These are phyloP conservation scores for Copsychus sechellarum DNA, from an alignment of 2,113 vertebrate genomes.

Conservation along the genomic window DNA sequence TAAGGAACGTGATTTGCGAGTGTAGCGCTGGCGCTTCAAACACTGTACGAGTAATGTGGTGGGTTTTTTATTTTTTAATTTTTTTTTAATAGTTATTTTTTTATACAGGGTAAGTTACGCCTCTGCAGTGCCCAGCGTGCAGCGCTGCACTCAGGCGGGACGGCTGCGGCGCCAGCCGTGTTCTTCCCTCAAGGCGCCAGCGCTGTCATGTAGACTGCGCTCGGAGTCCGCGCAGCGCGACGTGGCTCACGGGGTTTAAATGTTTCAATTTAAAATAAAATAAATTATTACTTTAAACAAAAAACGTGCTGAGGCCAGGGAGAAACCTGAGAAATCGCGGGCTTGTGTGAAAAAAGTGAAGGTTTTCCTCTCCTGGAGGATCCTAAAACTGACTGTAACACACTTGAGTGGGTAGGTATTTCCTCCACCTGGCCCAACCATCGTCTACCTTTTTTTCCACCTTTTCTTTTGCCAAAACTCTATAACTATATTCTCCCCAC, in stretches of 20 bases:
- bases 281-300: neutral
- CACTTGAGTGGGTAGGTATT: accelerated
- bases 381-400: neutral
- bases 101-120: accelerated
- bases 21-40: neutral
- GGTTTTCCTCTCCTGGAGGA: accelerated
- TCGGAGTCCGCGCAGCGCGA: accelerated
- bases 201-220: neutral
- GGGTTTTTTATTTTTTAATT: accelerated
- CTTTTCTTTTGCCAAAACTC: neutral
- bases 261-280: too few species aligned
- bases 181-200: accelerated
- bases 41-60: neutral
- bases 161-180: neutral
- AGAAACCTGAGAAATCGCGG: accelerated
- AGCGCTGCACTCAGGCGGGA: neutral
- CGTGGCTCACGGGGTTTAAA: accelerated
- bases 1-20: neutral
- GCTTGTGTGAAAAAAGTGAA: neutral
- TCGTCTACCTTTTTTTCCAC: neutral
- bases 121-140: accelerated
- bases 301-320: neutral
- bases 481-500: neutral
- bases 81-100: neutral
- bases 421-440: accelerated